Percentiles rank a stretch among this genome's conserved stretches.
These are phyloP conservation scores for Lycocerus yunnanus DNA, from an alignment of 2,888 invertebrate genomes.

Conservation along the genomic window DNA sequence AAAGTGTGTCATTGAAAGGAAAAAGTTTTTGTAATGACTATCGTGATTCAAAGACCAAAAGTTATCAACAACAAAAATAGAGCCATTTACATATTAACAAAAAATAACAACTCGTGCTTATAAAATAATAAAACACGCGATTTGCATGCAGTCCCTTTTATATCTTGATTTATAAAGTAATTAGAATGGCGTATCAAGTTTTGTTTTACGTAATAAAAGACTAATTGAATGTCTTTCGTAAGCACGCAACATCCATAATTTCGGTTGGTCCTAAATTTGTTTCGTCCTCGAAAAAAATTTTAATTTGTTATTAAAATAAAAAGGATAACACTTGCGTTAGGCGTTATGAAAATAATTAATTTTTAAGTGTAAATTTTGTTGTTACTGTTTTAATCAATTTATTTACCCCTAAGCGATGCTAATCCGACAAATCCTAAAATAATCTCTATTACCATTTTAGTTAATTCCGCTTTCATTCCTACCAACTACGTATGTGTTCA, in stretches of 20 bases:
- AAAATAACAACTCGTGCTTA: background rate
- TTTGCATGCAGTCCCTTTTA: background rate
- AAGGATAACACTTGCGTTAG: background rate
- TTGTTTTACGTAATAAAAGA: constrained; percentile 12
- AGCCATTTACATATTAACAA: background rate
- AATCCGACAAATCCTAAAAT: constrained; percentile 4
- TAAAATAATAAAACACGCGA: background rate
- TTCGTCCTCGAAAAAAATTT: background rate
- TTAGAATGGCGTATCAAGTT: constrained; percentile 12
- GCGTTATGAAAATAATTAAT: background rate
- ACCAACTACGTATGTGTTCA: background rate
- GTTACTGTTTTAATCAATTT: background rate
- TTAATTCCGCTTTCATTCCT: background rate
- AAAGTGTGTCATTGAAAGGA: background rate
- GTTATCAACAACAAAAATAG: background rate
- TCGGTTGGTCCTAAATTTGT: background rate
- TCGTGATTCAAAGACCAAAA: background rate
- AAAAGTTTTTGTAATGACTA: background rate
- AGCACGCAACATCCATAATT: constrained; percentile 18
- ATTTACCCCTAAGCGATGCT: background rate
- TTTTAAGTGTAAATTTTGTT: background rate
- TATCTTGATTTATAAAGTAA: constrained; percentile 8
- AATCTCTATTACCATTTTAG: constrained; percentile 1
- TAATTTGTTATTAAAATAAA: background rate
- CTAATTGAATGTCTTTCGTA: constrained; percentile 12